phyloP scores from a whole-genome alignment of 2,113 vertebrate species.

The Burhinus oedicnemus region DNA sequence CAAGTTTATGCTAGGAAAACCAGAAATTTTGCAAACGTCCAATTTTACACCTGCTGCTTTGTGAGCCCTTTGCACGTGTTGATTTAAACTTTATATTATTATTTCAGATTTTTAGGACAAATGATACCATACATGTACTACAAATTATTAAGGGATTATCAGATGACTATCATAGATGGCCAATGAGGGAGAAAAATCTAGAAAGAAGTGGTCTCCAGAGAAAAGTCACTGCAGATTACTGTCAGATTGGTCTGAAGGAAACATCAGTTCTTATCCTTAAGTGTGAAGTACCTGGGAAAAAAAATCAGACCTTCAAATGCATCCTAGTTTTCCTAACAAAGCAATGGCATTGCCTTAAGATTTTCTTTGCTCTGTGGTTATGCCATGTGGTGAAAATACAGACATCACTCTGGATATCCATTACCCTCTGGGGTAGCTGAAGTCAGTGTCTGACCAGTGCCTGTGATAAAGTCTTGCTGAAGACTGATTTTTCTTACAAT shows the following conservation, averaged over 20 bases:
- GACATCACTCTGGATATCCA: not conserved
- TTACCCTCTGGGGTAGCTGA: not conserved
- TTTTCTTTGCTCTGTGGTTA: not conserved
- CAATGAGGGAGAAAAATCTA: constrained; percentile 34
- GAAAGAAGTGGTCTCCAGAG: constrained; percentile 28
- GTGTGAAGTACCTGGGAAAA: not conserved
- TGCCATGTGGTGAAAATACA: not conserved
- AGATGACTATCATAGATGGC: constrained; percentile 12
- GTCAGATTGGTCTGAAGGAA: constrained; percentile 22
- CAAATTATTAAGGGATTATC: not conserved
- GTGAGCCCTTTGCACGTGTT: not conserved
- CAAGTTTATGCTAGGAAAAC: not conserved
- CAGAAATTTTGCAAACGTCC: not conserved
- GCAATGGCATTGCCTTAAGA: not conserved
- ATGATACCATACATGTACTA: not conserved
- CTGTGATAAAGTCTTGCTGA: not conserved
- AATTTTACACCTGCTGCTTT: not conserved
- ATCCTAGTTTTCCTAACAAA: not conserved
- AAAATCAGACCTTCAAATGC: not conserved
- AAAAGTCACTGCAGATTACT: constrained; percentile 3
- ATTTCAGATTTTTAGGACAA: constrained; percentile 13
- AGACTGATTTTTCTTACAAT: not conserved
- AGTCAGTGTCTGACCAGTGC: not conserved
- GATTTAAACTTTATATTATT: not conserved
- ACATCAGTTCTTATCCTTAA: not conserved